Evolutionary conservation across 2,888 invertebrate genomes (phyloP).

Genomic region (Morpho helenor): DNA sequence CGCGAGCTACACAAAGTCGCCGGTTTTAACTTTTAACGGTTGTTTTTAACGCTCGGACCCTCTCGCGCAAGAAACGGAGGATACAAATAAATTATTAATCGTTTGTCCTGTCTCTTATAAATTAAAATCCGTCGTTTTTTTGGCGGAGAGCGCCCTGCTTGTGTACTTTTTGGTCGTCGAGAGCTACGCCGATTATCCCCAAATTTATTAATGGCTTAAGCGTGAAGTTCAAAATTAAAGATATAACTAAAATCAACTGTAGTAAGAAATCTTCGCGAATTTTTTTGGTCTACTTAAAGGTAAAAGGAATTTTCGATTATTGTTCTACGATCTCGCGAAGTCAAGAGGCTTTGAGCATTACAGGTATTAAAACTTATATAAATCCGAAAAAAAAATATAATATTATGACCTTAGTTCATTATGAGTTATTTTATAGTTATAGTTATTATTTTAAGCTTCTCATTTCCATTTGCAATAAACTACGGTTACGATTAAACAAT

Average conservation of each 20-base stretch:
- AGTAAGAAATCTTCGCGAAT: neutral
- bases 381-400: too few species aligned
- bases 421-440: too few species aligned
- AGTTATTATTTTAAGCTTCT: too few species aligned
- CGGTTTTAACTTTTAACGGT: slow-evolving; percentile 67
- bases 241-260: slow-evolving; percentile 70
- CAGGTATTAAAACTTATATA: too few species aligned
- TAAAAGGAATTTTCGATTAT: too few species aligned
- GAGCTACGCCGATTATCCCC: slow-evolving; percentile 69
- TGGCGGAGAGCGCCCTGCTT: slow-evolving; percentile 52
- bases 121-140: slow-evolving; percentile 76
- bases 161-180: slow-evolving; percentile 67
- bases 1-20: slow-evolving; percentile 76
- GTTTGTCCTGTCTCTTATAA: slow-evolving; percentile 80
- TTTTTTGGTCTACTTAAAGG: neutral
- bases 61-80: slow-evolving; percentile 70
- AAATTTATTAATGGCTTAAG: slow-evolving; percentile 76
- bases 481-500: too few species aligned
- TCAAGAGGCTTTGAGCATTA: too few species aligned
- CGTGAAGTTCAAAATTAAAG: slow-evolving; percentile 76
- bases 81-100: slow-evolving; percentile 80
- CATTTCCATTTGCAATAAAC: too few species aligned
- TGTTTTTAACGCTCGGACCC: slow-evolving; percentile 76
- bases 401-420: too few species aligned
- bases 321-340: too few species aligned